Base-by-base conservation (phyloP, 2,888 invertebrate species). In the Sclerodermus sp. region DNA sequence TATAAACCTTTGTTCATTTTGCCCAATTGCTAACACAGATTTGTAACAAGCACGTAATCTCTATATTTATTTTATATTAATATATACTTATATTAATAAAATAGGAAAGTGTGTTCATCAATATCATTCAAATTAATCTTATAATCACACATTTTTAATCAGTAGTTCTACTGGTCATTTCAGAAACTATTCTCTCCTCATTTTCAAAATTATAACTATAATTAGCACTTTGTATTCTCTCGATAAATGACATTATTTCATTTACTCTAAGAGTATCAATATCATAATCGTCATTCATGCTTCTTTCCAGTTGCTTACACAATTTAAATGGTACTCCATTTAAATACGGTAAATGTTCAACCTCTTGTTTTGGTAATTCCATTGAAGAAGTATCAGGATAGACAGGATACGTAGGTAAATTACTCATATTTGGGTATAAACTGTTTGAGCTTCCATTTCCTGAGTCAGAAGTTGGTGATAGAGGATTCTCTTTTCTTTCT, bases 291-390 rank as follows among this genome's bases (percentile, higher is more conserved):
- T 81, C 81, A 58, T 80, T 81, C 9, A 79, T 64, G 6, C 76
- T 78, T 70, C 80, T 75, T 62, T 81, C 78, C 8, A 84, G 71
- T 41, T 81, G 79, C 53, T 79, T 79, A 1, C 80, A 80, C 55
- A 85, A 63, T 14, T 79, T 73, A 58, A 85, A 85, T 0, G 84
- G 85, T 1, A 85, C 83, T 31, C 81, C 82, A 62, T 80, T 82
- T 6, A 85, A 69, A 55, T 84, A 83, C 67, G 64, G 68, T 14
- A 57, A 47, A 12, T 47, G 47, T 2, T 70, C 71, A 12, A 46
- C 56, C 42, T 58, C 60, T 23, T 50, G 53, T 42, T 62, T 64
- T 8, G 53, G 12, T 31, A 52, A 37, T 14, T 57, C 40, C 4
- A 53, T 8, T 10, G 41, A 16, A 5, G 58, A 38, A n/a, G n/a